Percentiles rank a stretch among this genome's conserved stretches.
phyloP scores from a whole-genome alignment of 2,113 vertebrate species.

The Panthera uncia region DNA sequence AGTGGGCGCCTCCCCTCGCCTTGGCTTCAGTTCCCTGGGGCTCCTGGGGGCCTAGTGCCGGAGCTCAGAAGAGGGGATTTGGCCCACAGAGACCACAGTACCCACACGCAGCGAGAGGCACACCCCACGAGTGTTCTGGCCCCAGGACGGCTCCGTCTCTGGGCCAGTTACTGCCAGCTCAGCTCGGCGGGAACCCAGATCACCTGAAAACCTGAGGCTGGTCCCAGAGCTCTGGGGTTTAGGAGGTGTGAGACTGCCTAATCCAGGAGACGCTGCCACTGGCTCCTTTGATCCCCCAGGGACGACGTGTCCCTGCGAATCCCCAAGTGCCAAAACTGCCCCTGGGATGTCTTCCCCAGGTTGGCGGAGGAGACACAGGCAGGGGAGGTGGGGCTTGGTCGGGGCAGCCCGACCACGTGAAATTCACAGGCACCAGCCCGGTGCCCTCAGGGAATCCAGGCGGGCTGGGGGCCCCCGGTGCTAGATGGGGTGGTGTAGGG shows the following conservation, averaged over 20 bases:
- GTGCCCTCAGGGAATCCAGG: neutral
- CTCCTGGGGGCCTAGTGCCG: neutral
- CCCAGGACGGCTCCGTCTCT: neutral
- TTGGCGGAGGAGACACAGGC: neutral
- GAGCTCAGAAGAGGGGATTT: neutral
- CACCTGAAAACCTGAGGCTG: neutral
- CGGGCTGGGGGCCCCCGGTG: neutral
- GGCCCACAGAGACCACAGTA: neutral
- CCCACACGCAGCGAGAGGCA: neutral
- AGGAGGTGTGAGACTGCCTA: neutral
- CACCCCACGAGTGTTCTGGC: neutral
- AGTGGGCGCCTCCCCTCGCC: neutral
- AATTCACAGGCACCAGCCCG: neutral
- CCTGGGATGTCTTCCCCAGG: neutral
- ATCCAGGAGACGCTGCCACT: neutral
- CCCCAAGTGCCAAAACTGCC: neutral
- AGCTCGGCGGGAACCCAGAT: neutral
- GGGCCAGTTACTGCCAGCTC: neutral
- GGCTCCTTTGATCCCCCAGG: neutral
- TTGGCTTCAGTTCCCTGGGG: neutral
- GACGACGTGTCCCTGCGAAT: neutral
- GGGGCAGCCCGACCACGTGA: neutral
- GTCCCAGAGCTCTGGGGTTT: neutral
- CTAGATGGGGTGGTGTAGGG: neutral
- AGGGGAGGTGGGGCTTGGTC: neutral